A percentile compares a stretch with the other conserved stretches of the same genome.
Evolutionary conservation across 1,140 invertebrate species (phyloP).

Genomic region (Heterodera carotae): DNA sequence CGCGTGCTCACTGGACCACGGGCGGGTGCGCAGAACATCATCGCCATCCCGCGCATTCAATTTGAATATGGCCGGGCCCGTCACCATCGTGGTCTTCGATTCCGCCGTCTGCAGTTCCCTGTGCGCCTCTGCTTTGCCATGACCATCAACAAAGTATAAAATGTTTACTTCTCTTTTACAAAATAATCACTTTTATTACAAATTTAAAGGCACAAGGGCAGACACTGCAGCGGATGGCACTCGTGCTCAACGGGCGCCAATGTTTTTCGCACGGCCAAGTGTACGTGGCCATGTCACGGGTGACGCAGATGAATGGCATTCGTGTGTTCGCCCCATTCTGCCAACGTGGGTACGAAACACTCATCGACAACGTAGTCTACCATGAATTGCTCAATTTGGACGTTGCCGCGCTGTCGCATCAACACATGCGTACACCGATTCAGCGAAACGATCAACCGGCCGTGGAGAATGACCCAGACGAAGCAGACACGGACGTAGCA

Average conservation of each 20-base stretch:
- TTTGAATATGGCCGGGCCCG: neutral
- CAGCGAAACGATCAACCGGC: no score
- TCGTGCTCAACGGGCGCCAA: slow-evolving; percentile 63
- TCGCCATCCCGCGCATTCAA: neutral
- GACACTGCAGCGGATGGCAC: slow-evolving; percentile 54
- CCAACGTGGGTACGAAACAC: neutral
- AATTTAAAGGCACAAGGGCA: slow-evolving; percentile 70
- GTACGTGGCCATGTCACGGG: slow-evolving; percentile 55
- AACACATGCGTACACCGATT: neutral
- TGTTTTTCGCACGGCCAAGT: slow-evolving; percentile 68
- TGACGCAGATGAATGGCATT: slow-evolving; percentile 12
- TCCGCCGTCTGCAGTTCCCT: slow-evolving; percentile 68
- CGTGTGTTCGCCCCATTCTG: neutral
- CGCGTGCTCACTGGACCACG: neutral
- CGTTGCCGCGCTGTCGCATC: no score
- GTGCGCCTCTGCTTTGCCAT: slow-evolving; percentile 68
- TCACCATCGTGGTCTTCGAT: neutral
- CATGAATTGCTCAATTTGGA: slow-evolving; percentile 2
- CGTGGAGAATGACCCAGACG: no score
- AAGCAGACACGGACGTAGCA: no score
- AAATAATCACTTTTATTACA: neutral
- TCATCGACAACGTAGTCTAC: slow-evolving; percentile 27
- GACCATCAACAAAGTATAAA: slow-evolving; percentile 69
- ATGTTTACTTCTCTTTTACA: neutral
- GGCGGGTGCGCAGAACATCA: neutral